Evolutionary conservation across 1,140 invertebrate genomes (phyloP), one percentile per base, ranked within the genome.

Genomic region (Drosophila repleta): DNA sequence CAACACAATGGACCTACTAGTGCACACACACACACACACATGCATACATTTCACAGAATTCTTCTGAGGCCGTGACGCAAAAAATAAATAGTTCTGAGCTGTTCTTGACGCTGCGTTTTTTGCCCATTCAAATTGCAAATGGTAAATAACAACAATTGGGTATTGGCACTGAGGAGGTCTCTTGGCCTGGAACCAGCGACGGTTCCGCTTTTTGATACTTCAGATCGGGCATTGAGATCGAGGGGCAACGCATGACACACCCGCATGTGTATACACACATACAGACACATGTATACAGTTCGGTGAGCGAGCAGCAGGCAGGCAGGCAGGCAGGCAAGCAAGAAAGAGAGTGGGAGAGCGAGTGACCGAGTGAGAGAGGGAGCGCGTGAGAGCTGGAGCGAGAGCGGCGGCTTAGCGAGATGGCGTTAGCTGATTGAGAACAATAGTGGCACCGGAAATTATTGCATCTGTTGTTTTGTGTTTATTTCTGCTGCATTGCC

Each of bases 371-470:
- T 52, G 60, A 20, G 58, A 57, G 60, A 26, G 29, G 49, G 26
- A 26, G n/a, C 35, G 57, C 29, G 60, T 13, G 32, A 17, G 55
- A 45, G 72, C 48, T 51, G 61, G 41, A 13, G 45, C 17, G 60
- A 64, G 57, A 13, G 46, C 18, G 46, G 65, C 65, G 46, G 65
- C 65, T 60, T 52, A 24, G 56, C 46, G 53, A 80, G 81, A 85
- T 84, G 81, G 80, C 80, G 81, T 84, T 84, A 84, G 81, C 80
- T 79, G 81, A 84, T 84, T 84, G 80, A 84, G 81, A 84, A 84
- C 80, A 84, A 84, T 84, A 80, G 71, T 56, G 62, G 81, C 76
- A 83, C 80, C 80, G 80, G 80, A 84, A 84, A 84, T 84, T 85
- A 84, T 79, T 84, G 80, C 80, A 84, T 84, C 81, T 85, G 80